These are phyloP conservation scores for Microplitis mediator DNA, from an alignment of 1,140 invertebrate genomes.

Conservation along the genomic window DNA sequence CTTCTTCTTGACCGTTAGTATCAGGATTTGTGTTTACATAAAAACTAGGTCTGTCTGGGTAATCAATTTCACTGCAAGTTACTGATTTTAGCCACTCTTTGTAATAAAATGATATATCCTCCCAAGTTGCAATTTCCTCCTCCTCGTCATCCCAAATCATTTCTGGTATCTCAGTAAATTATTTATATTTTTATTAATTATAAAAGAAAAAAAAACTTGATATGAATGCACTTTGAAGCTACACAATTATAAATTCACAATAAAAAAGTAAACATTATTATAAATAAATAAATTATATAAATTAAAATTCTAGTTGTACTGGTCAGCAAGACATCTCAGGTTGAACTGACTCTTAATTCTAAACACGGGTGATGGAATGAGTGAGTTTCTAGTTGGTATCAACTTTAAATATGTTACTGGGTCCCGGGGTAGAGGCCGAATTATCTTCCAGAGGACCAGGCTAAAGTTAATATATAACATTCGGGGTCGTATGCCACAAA, in stretches of 20 bases:
- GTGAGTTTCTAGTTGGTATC: conserved; percentile 25
- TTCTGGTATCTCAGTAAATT: conserved; percentile 23
- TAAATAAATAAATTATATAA: not conserved
- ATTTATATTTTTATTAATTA: not conserved
- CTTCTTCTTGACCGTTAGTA: conserved; percentile 30
- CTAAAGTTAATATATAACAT: conserved; percentile 33
- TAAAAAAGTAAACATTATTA: not conserved
- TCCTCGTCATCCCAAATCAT: conserved; percentile 49
- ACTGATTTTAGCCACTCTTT: conserved; percentile 66
- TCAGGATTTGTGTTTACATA: conserved; percentile 44
- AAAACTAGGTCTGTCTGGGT: conserved; percentile 66
- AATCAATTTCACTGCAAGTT: conserved; percentile 71
- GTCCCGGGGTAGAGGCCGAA: conserved; percentile 33
- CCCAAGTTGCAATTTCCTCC: conserved; percentile 53
- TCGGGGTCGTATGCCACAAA: conserved; percentile 9
- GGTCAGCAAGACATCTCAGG: conserved; percentile 47
- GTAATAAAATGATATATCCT: conserved; percentile 63
- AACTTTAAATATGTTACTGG: conserved; percentile 33
- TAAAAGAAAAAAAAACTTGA: not conserved
- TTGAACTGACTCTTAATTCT: conserved; percentile 40
- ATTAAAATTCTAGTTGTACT: not conserved
- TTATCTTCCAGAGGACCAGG: conserved; percentile 49
- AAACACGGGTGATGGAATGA: not conserved
- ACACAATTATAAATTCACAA: not conserved
- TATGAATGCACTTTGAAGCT: too few species aligned